Evolutionary conservation across 2,888 invertebrate genomes (phyloP), one percentile per base, ranked within the genome.

Genomic region (Microctonus brassicae): DNA sequence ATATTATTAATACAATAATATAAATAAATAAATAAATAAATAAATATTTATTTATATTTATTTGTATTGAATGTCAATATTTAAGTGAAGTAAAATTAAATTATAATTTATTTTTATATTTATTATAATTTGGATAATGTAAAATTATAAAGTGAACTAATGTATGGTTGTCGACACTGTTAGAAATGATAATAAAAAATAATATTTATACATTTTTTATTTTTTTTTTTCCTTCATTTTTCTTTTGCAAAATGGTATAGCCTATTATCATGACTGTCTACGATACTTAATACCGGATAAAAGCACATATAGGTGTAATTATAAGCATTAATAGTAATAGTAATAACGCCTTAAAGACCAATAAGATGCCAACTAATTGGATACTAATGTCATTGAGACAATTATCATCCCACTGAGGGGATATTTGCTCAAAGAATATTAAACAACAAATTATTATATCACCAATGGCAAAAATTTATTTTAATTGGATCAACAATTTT

Each of bases 321-420:
- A 84, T 82, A 81, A 82, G 79, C 76, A 78, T 47, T 47, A 17
- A 47, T 47, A n/a, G 47, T 80, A 85, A 55, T 36, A 33, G 29
- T 57, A 55, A 55, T 86, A 86, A 85, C 83, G 79, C 85, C 83
- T 85, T 84, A 83, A 22, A 83, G 80, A 81, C 82, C 84, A 86
- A 86, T 86, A 86, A 86, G 86, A 86, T 84, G 87, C 81, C 82
- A 80, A 78, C 80, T 85, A 87, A 86, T 86, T 85, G 83, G 80
- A 80, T 80, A 81, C 81, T 86, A 84, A 84, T 81, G 79, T 80
- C 81, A 79, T 81, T 77, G 82, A 76, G 77, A 83, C 86, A 86
- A 86, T 87, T 86, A 86, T 84, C 85, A 72, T 72, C 74, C 75
- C 73, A 73, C 7, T 29, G n/a, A n/a, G 75, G 34, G 62, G 33